Conservation (phyloP, 30 jellyfish, hydroid and myxozoan genomes). For the Pseudorhiza aurosa region DNA sequence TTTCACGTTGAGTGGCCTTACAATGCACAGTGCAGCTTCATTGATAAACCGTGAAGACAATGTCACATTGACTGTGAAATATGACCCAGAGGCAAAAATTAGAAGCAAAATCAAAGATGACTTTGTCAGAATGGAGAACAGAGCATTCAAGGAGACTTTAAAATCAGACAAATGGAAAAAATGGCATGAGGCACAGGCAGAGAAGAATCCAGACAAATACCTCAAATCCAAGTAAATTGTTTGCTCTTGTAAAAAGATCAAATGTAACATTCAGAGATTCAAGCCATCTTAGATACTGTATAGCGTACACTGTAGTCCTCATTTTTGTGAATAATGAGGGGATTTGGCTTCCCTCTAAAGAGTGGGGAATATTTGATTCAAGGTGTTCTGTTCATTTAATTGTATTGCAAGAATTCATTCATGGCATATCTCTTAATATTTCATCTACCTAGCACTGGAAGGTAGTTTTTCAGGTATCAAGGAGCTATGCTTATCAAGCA, state of each 20-base stretch:
- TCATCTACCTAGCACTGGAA: too few species aligned
- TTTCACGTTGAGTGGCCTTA: conserved; percentile 41
- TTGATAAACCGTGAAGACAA: conserved; percentile 45
- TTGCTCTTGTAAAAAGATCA: not conserved
- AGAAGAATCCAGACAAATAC: conserved; percentile 56
- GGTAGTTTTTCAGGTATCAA: too few species aligned
- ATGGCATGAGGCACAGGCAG: conserved; percentile 71
- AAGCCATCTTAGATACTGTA: too few species aligned
- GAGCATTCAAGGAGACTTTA: conserved; percentile 53
- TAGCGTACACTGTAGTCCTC: too few species aligned
- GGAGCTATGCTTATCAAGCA: too few species aligned
- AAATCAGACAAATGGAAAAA: conserved; percentile 63
- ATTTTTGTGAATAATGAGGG: too few species aligned
- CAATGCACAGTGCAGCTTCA: conserved; percentile 32
- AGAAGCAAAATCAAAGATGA: conserved; percentile 26
- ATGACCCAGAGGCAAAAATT: conserved; percentile 44
- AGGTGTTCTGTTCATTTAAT: too few species aligned
- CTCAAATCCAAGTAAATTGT: conserved; percentile 7
- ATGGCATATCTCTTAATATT: too few species aligned
- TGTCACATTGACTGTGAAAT: conserved; percentile 51
- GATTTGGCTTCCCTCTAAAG: too few species aligned
- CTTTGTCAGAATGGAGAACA: conserved; percentile 27
- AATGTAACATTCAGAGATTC: too few species aligned
- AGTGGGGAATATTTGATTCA: too few species aligned
- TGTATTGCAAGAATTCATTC: too few species aligned